Base-by-base conservation (phyloP, 2,113 vertebrate genomes). In the Xenopus borealis region DNA sequence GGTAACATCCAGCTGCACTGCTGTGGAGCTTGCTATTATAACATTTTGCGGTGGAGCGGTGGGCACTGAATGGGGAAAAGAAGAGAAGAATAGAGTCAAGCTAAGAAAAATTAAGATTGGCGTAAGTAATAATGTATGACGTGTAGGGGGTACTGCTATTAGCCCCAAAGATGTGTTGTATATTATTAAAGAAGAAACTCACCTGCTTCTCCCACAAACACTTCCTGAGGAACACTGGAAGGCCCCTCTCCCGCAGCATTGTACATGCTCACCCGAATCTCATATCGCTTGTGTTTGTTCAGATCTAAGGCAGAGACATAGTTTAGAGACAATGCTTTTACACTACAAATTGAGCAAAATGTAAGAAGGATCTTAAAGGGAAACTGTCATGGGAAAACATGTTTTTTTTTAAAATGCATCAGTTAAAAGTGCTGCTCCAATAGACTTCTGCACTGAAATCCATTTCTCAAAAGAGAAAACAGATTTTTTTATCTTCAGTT, bases 151-250 rank as follows among this genome's bases (percentile, higher is more conserved):
- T 40, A 9, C 33, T 40, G 33, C 33, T 40, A 40, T 40, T 40
- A 40, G 5, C 33, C 33, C 3, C 8, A 40, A 2, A 40, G 33
- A 40, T 40, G 33, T 6, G 33, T 40, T 6, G 33, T 9, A 40
- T 40, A 2, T 40, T 40, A 40, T 40, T 40, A 6, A 6, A 40
- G 33, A 2, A 6, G 33, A 0, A 40, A 78, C 91, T 82, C 81
- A 99, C 97, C 96, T 59, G 96, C 97, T 81, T 98, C 97, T 2
- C 97, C 97, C 0, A 99, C 97, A 0, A 98, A 98, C 79, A 99
- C 97, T 83, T 99, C 97, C 74, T 98, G 94, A 0, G 97, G 97
- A 0, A 94, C 70, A 66, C 95, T 98, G 83, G 86, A 84, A 13
- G 97, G 97, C 0, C 96, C 96, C 79, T 98, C 97, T 0, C 97